A percentile compares a stretch with the other conserved stretches of the same genome.
Evolutionary conservation across 2,113 vertebrate genomes (phyloP).

Genomic region (Isurus oxyrinchus): DNA sequence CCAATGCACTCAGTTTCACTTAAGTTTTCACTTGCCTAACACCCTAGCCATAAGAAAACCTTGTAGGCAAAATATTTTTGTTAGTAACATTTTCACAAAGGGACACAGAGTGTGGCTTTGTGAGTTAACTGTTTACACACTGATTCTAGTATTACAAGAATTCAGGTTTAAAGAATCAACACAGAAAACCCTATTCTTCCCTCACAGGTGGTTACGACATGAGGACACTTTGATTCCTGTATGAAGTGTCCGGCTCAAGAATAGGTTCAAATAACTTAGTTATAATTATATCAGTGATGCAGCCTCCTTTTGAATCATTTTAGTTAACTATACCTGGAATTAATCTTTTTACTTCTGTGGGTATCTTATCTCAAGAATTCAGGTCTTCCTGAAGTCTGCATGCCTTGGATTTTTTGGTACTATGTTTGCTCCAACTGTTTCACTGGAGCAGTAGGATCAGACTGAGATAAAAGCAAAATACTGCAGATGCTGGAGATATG

Average conservation of each 20-base stretch:
- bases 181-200: background rate
- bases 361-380: background rate
- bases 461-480: background rate
- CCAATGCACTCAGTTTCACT: background rate
- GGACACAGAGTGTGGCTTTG: background rate
- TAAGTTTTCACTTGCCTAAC: background rate
- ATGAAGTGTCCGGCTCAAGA: background rate
- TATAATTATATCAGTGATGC: background rate
- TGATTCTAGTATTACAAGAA: background rate
- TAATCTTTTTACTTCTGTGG: background rate
- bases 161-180: background rate
- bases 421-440: background rate
- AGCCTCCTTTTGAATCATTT: background rate
- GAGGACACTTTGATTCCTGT: background rate
- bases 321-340: background rate
- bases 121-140: background rate
- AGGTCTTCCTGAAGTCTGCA: background rate
- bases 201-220: background rate
- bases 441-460: background rate
- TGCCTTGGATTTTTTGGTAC: background rate
- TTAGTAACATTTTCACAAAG: background rate
- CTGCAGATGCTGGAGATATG: no score
- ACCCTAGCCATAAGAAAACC: background rate
- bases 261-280: background rate
- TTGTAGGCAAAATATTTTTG: background rate